Percentiles rank a stretch among this genome's conserved stretches.
These are phyloP conservation scores for Cactoblastis cactorum DNA, from an alignment of 2,888 invertebrate genomes.

Conservation along the genomic window DNA sequence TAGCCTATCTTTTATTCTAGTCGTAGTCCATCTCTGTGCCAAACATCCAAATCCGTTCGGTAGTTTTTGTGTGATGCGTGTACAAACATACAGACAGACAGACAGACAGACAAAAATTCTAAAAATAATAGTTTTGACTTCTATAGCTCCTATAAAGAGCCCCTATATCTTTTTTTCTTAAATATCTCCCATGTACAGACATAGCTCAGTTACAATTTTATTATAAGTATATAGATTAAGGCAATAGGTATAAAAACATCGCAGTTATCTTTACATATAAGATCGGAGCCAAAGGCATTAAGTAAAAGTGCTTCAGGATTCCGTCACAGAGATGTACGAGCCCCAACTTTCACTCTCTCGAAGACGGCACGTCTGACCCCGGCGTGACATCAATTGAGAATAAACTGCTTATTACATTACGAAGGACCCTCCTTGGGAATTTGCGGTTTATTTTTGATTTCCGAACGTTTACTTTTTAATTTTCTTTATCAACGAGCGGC, in stretches of 20 bases:
- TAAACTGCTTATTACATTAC: slow-evolving; percentile 13
- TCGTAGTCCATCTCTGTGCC: too few relatives aligned
- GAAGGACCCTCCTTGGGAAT: background rate
- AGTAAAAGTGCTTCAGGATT: slow-evolving; percentile 14
- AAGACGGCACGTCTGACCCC: slow-evolving; percentile 32
- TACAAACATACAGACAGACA: too few relatives aligned
- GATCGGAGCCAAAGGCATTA: background rate
- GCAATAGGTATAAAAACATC: background rate
- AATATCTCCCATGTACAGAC: too few relatives aligned
- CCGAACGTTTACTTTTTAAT: background rate
- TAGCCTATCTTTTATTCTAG: too few relatives aligned
- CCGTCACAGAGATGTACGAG: background rate
- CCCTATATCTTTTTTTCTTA: too few relatives aligned
- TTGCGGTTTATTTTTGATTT: background rate
- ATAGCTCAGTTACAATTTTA: too few relatives aligned
- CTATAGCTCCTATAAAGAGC: too few relatives aligned
- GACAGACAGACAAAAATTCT: too few relatives aligned
- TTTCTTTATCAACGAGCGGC: background rate
- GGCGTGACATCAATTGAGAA: slow-evolving; percentile 32
- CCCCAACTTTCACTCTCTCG: slow-evolving; percentile 39
- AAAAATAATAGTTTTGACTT: too few relatives aligned
- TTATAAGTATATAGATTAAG: too few relatives aligned
- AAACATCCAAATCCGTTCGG: too few relatives aligned
- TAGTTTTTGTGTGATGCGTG: too few relatives aligned
- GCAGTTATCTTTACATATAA: background rate